Evolutionary conservation across 2,113 vertebrate species (phyloP), one percentile per base, ranked within the genome.

Genomic region (Pristiophorus japonicus): DNA sequence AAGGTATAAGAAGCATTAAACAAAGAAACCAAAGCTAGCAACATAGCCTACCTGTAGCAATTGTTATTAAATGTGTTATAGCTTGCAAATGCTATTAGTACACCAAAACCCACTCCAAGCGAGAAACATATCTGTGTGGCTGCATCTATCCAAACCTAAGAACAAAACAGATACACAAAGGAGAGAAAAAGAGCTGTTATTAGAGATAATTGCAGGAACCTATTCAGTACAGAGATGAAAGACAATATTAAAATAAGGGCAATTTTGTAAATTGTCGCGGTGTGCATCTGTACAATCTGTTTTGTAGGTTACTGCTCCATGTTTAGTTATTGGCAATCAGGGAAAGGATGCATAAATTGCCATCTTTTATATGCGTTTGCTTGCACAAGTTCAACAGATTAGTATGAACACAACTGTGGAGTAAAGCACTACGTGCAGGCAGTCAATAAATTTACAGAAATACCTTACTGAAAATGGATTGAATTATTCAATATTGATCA

Each of bases 51-150:
- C 98, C 98, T 98, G 97, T 98, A 98, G 96, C 98, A 98, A 97
- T 98, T 98, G 97, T 98, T 98, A 97, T 97, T 97, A 97, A 98
- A 98, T 98, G 98, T 98, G 97, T 98, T 98, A 97, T 98, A 98
- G 97, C 98, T 98, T 96, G 98, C 98, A 97, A 98, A 98, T 91
- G 98, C 98, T 96, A 98, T 98, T 97, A 98, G 97, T 97, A 98
- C 98, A 97, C 98, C 98, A 97, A 98, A 98, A 96, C 98, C 98
- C 95, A 98, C 98, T 96, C 98, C 98, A 97, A 98, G 97, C 85
- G 98, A 98, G 97, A 98, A 98, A 96, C 98, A 98, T 97, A 98
- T 98, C 97, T 98, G 98, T 75, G 98, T 98, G 59, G 98, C 98
- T 91, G 98, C 98, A 96, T 98, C 98, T 85, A 98, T 98, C 98